Conservation (phyloP, 2,888 invertebrate genomes). For the Galeruca laticollis region DNA sequence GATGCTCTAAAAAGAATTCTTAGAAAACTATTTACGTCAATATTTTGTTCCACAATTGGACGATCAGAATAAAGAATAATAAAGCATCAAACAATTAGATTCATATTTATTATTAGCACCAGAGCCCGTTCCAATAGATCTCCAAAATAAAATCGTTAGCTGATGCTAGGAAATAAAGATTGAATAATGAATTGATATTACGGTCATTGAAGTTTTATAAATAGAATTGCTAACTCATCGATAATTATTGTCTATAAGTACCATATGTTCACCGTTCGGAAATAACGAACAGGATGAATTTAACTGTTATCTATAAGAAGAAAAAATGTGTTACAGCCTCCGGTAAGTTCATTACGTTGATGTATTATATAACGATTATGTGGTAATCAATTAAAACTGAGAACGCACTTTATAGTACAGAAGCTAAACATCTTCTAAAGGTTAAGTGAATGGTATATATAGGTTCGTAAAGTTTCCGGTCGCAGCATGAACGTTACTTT, state of each 20-base stretch:
- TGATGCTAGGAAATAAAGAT: neutral
- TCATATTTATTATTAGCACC: neutral
- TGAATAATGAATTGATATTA: slow-evolving; percentile 8
- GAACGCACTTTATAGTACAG: neutral
- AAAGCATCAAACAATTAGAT: neutral
- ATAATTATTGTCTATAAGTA: slow-evolving; percentile 15
- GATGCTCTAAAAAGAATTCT: neutral
- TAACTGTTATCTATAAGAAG: slow-evolving; percentile 6
- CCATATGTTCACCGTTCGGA: slow-evolving; percentile 6
- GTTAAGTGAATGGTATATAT: neutral
- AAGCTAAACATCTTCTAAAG: neutral
- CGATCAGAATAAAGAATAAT: neutral
- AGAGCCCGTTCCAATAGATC: neutral
- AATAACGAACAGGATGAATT: neutral
- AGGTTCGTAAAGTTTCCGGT: too few relatives aligned
- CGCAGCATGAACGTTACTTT: too few relatives aligned
- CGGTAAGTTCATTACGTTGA: neutral
- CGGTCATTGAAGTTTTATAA: slow-evolving; percentile 14
- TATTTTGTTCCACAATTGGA: neutral
- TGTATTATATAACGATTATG: slow-evolving; percentile 9
- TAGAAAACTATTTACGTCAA: neutral
- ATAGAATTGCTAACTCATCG: slow-evolving; percentile 8
- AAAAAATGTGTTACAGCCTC: slow-evolving; percentile 15
- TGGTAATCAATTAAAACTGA: slow-evolving; percentile 7
- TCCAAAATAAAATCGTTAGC: neutral